Evolutionary conservation across 2,888 invertebrate genomes (phyloP).

Genomic region (Uloborus plumipes): DNA sequence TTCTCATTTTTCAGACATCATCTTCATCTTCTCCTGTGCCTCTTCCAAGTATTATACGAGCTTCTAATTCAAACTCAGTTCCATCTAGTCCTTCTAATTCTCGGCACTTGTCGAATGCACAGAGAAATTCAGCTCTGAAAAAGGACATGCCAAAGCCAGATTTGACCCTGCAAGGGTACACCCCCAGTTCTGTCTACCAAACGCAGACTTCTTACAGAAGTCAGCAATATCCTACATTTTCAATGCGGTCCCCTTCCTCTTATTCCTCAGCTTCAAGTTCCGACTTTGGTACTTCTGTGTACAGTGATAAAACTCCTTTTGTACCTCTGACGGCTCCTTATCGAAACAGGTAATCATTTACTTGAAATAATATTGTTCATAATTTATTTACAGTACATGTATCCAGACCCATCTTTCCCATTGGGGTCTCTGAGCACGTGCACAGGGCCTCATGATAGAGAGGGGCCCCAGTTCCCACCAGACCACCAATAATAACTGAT

Average conservation of each 20-base stretch:
- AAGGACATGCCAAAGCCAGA: constrained; percentile 11
- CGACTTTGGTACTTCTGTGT: constrained; percentile 24
- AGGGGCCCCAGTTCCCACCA: too few species aligned
- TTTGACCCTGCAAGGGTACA: constrained; percentile 68
- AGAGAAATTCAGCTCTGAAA: constrained; percentile 7
- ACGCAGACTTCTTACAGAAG: constrained; percentile 71
- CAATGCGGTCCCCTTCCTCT: constrained; percentile 40
- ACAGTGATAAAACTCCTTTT: constrained; percentile 18
- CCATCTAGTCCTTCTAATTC: constrained; percentile 61
- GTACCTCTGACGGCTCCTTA: constrained; percentile 40
- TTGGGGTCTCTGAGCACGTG: too few species aligned
- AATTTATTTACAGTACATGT: too few species aligned
- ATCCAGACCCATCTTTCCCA: too few species aligned
- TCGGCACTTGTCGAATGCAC: constrained; percentile 25
- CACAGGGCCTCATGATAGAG: too few species aligned
- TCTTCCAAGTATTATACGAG: constrained; percentile 30
- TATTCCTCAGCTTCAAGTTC: constrained; percentile 48
- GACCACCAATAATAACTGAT: too few species aligned
- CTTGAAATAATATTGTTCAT: background rate
- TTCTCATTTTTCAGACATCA: constrained; percentile 33
- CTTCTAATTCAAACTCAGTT: constrained; percentile 48
- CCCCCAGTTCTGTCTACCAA: constrained; percentile 70
- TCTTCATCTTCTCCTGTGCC: constrained; percentile 47
- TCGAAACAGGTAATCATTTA: constrained; percentile 34
- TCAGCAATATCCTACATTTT: constrained; percentile 71